These are phyloP conservation scores for Saguinus midas DNA, from an alignment of 2,113 vertebrate genomes.

Conservation along the genomic window DNA sequence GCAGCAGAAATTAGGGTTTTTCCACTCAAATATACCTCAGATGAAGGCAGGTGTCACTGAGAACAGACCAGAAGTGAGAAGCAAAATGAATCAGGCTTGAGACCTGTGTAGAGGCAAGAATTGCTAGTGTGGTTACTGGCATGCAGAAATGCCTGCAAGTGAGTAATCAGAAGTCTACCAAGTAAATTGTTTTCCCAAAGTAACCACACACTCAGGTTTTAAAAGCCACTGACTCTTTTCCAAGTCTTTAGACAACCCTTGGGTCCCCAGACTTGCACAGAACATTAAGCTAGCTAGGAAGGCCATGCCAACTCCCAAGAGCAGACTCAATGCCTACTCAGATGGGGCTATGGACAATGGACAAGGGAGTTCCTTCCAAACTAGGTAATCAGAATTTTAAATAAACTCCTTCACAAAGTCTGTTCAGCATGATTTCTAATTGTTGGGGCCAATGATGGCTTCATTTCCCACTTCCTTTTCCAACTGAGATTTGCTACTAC, in stretches of 20 bases:
- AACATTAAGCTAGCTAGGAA: background rate
- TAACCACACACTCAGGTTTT: background rate
- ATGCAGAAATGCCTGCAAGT: background rate
- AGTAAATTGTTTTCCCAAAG: background rate
- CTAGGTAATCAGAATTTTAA: too few species aligned
- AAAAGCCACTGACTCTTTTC: background rate
- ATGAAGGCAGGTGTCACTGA: background rate
- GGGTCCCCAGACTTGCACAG: background rate
- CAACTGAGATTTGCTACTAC: background rate
- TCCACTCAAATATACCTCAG: background rate
- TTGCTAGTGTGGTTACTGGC: background rate
- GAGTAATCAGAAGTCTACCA: background rate
- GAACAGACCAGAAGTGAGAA: background rate
- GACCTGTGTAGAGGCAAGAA: background rate
- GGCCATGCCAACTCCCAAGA: background rate
- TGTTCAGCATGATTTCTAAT: background rate
- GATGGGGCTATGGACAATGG: background rate
- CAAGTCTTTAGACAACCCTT: background rate
- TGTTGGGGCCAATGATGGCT: background rate
- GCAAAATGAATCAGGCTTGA: background rate
- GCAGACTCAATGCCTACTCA: background rate
- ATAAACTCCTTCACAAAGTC: background rate
- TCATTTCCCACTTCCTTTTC: background rate
- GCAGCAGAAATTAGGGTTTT: background rate
- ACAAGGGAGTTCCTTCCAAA: background rate